Conservation (phyloP, 2,888 invertebrate genomes). For the Drosophila subsilvestris region DNA sequence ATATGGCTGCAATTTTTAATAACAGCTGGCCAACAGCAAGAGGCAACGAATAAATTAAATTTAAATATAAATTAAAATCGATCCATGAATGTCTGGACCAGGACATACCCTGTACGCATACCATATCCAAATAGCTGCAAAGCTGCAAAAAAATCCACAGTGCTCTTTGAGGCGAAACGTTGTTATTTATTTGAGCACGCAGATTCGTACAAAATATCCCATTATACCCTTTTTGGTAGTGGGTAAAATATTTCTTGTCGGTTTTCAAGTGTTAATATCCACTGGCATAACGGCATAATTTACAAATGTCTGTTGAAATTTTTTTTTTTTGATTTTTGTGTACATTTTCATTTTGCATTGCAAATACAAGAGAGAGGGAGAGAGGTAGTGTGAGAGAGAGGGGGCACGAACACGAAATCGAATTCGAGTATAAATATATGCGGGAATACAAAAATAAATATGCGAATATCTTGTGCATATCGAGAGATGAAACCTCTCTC, state of each 20-base stretch:
- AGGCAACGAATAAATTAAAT: background rate
- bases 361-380: background rate
- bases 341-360: constrained; percentile 15
- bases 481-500: constrained; percentile 21
- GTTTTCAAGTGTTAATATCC: constrained; percentile 45
- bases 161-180: no score
- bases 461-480: constrained; percentile 37
- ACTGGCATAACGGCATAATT: constrained; percentile 49
- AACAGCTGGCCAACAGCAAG: background rate
- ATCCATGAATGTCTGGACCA: background rate
- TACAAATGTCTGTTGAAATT: constrained; percentile 44
- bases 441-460: constrained; percentile 42
- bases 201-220: background rate
- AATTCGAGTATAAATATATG: constrained; percentile 25
- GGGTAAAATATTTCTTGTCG: constrained; percentile 3
- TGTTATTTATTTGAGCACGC: no score
- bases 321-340: constrained; percentile 12
- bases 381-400: no score
- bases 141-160: no score
- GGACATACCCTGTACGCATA: no score
- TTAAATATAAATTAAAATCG: background rate
- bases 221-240: background rate
- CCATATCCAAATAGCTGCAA: no score
- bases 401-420: no score
- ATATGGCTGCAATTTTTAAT: no score